Base-by-base conservation (phyloP, 2,888 invertebrate genomes). In the Torymus aiolomorphi region DNA sequence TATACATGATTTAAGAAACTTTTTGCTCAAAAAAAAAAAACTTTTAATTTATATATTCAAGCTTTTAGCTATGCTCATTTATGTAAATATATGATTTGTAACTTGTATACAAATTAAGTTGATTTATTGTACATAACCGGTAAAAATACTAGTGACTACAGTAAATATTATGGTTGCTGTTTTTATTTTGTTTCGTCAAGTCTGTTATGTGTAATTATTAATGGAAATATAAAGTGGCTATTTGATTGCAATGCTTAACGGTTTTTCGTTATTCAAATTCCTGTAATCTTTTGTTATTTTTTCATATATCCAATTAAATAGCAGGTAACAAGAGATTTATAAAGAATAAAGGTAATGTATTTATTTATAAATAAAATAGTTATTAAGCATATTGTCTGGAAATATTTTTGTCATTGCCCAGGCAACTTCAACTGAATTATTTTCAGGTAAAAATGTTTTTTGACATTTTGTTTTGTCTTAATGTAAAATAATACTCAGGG, bases 151-250 rank as follows among this genome's bases (percentile, higher is more conserved):
- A 82, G 79, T 81, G 77, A 79, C 73, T 79, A 77, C 81, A 81
- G 65, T 80, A 20, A 76, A 82, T 78, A 73, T 76, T 67, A 81
- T 81, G 80, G 80, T 82, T 82, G 80, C 82, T 82, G 80, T 82
- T 82, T 76, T 80, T 82, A 77, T 82, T 82, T 82, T 78, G 77
- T 82, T 81, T 81, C 77, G 77, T 81, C 71, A 78, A 77, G 76
- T 81, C 72, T 81, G 79, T 79, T 82, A 81, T 75, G 72, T 82
- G 81, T 81, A 82, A 79, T 82, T 81, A 82, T 82, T 82, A 82
- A 80, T 82, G 75, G 77, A 82, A 81, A 81, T 79, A 81, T 79
- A 82, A 81, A 80, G 76, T 79, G 77, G 78, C 76, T 81, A 72
- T 71, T 82, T 77, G 67, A 82, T 80, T 81, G 78, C 74, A 70